Percentiles rank a stretch among this genome's conserved stretches.
Evolutionary conservation across 2,888 invertebrate species (phyloP).

Genomic region (Nematopogon swammerdamellus): DNA sequence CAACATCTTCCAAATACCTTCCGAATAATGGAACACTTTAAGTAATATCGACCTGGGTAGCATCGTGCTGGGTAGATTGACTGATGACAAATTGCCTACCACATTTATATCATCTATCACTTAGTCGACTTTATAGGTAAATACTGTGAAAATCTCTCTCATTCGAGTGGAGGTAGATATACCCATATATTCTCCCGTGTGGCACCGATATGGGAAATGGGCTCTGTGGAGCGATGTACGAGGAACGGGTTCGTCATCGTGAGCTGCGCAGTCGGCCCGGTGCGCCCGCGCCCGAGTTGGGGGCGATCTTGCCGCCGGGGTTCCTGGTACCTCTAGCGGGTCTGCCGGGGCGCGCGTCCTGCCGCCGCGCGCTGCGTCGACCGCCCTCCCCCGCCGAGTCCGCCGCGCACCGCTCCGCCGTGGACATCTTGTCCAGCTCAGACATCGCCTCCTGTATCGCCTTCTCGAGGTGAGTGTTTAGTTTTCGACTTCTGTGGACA

Average conservation of each 20-base stretch:
- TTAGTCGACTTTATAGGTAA: too few relatives aligned
- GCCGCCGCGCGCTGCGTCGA: conserved; percentile 6
- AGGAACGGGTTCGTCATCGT: conserved; percentile 28
- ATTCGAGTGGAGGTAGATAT: too few relatives aligned
- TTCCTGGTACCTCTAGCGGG: conserved; percentile 15
- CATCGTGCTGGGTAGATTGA: too few relatives aligned
- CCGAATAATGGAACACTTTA: too few relatives aligned
- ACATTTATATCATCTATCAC: too few relatives aligned
- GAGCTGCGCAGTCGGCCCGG: conserved; percentile 42
- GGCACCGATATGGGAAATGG: not conserved
- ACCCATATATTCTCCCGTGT: not conserved
- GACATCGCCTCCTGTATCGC: conserved; percentile 93
- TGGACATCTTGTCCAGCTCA: conserved; percentile 73
- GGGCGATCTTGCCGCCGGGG: conserved; percentile 19
- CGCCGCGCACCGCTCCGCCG: conserved; percentile 11
- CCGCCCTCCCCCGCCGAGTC: conserved; percentile 5
- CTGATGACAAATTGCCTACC: too few relatives aligned
- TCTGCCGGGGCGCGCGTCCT: too few relatives aligned
- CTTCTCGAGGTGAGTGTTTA: conserved; percentile 85
- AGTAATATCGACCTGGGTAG: too few relatives aligned
- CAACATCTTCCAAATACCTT: too few relatives aligned
- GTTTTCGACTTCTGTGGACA: conserved; percentile 81
- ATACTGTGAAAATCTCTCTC: too few relatives aligned
- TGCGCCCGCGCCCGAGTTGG: conserved; percentile 28
- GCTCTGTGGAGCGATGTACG: too few relatives aligned